Evolutionary conservation across 1,140 invertebrate species (phyloP).

Genomic region (Halesus radiatus): DNA sequence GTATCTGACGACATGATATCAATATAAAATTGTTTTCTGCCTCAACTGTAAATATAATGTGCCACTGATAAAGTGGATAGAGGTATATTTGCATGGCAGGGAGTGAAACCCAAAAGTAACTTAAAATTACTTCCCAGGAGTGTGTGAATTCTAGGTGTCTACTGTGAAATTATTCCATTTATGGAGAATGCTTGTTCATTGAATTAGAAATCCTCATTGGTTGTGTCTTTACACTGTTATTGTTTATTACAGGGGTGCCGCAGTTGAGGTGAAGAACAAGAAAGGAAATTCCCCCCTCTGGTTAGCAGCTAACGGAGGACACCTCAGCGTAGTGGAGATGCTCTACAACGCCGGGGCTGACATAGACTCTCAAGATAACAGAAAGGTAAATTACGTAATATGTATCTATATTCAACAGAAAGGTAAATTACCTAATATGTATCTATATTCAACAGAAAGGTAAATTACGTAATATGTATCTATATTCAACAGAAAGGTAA

Average conservation of each 20-base stretch:
- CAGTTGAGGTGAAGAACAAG: conserved; percentile 98
- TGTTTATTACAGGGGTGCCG: conserved; percentile 74
- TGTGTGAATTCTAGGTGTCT: too few species aligned
- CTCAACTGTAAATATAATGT: too few species aligned
- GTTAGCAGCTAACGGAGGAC: conserved; percentile 97
- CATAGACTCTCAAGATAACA: conserved; percentile 97
- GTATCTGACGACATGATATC: too few species aligned
- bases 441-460: conserved; percentile 93
- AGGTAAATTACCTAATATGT: too few species aligned
- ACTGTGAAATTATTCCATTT: too few species aligned
- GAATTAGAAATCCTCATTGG: background rate
- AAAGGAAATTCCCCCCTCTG: conserved; percentile 99
- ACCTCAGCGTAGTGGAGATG: conserved; percentile 95
- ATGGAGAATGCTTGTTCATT: background rate
- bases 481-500: too few species aligned
- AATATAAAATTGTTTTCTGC: too few species aligned
- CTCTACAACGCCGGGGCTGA: conserved; percentile 92
- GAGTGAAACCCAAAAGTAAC: too few species aligned
- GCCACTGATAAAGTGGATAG: too few species aligned
- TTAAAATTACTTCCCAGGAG: too few species aligned
- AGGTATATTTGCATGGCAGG: too few species aligned
- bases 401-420: too few species aligned
- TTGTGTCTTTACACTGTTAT: background rate
- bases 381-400: conserved; percentile 72
- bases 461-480: conserved; percentile 49